Conservation (phyloP, 2,113 vertebrate genomes). For the Mesocricetus auratus region DNA sequence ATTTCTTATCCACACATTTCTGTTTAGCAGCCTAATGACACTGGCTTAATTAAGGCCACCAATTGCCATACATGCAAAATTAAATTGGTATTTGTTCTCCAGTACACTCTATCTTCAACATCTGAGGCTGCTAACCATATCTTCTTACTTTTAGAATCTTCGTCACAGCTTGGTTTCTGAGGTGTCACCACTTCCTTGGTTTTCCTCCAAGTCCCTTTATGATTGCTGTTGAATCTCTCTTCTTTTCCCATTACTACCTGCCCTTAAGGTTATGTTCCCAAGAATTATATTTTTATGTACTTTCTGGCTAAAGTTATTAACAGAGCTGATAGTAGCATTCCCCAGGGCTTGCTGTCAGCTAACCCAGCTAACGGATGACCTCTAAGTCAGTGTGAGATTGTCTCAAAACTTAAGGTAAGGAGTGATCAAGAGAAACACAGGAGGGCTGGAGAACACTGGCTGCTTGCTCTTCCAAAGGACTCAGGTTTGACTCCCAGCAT, state of each 20-base stretch:
- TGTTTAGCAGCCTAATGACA: not conserved
- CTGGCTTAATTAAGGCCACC: not conserved
- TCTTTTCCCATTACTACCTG: not conserved
- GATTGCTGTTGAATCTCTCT: not conserved
- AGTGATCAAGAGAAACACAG: not conserved
- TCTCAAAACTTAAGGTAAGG: not conserved
- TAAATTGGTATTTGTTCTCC: not conserved
- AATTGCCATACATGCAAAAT: constrained; percentile 2
- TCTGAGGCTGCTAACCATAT: not conserved
- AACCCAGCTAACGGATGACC: not conserved
- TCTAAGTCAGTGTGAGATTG: not conserved
- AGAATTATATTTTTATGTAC: constrained; percentile 44
- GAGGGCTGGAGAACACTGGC: not conserved
- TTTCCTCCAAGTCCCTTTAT: constrained; percentile 32
- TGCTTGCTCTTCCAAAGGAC: not conserved
- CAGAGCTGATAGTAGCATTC: not conserved
- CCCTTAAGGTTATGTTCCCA: not conserved
- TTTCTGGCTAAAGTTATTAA: constrained; percentile 9
- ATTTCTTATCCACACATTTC: not conserved
- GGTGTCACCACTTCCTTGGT: not conserved
- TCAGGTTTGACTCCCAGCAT: not conserved
- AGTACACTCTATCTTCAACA: not conserved
- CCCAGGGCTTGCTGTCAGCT: not conserved
- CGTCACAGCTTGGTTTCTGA: not conserved
- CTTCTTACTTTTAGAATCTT: constrained; percentile 13